Evolutionary conservation across 2,888 invertebrate genomes (phyloP).

Genomic region (Cylloceria caligata): DNA sequence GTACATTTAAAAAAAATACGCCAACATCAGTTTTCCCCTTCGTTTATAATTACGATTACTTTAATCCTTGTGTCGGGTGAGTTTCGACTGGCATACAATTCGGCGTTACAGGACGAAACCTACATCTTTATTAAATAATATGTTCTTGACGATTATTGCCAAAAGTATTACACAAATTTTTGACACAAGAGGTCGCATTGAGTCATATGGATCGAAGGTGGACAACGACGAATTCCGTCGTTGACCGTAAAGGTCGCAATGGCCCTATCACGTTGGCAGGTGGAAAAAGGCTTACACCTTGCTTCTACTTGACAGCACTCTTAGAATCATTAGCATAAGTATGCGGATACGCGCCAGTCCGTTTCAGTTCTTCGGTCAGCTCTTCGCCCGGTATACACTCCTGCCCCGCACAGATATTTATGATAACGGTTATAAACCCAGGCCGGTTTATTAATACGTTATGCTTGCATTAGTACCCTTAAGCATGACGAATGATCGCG

Average conservation of each 20-base stretch:
- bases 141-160: conserved; percentile 36
- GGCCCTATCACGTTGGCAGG: conserved; percentile 73
- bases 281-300: conserved; percentile 79
- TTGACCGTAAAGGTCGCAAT: conserved; percentile 64
- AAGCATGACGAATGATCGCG: conserved; percentile 83
- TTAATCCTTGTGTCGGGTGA: conserved; percentile 4
- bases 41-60: conserved; percentile 48
- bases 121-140: background rate
- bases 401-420: conserved; percentile 74
- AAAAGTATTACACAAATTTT: conserved; percentile 29
- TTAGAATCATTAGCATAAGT: conserved; percentile 78
- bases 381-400: conserved; percentile 47
- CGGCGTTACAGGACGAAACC: background rate
- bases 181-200: background rate
- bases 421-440: conserved; percentile 72
- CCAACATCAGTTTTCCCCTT: conserved; percentile 38
- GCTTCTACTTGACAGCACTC: conserved; percentile 68
- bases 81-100: conserved; percentile 5
- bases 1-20: conserved; percentile 36
- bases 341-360: conserved; percentile 75
- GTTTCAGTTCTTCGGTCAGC: conserved; percentile 65
- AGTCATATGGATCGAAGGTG: background rate
- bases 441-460: conserved; percentile 83
- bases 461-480: conserved; percentile 83
- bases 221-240: conserved; percentile 49